phyloP scores from a whole-genome alignment of 2,113 vertebrate species.

The Phycodurus eques region DNA sequence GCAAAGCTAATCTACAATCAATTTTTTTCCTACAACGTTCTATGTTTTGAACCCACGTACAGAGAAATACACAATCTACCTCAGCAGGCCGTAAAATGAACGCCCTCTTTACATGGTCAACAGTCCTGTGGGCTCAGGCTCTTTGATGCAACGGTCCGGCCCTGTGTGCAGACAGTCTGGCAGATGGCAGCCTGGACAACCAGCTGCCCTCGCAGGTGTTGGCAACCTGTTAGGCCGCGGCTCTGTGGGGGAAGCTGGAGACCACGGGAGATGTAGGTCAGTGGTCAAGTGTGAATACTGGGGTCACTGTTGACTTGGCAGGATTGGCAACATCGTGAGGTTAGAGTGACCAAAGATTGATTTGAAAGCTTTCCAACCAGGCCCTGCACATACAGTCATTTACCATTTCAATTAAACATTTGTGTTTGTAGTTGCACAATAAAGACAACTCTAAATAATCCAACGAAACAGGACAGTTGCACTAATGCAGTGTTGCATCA shows the following conservation, averaged over 20 bases:
- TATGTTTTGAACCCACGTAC: constrained; percentile 12
- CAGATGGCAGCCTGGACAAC: constrained; percentile 14
- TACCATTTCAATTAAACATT: no score
- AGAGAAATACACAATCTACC: constrained; percentile 21
- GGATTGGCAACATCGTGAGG: neutral
- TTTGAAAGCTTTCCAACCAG: neutral
- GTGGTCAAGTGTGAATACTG: neutral
- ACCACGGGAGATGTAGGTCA: constrained; percentile 10
- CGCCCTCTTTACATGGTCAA: neutral
- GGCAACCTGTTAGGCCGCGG: constrained; percentile 25
- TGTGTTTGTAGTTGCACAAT: neutral
- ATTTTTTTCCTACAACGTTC: constrained; percentile 5
- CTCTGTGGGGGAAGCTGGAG: neutral
- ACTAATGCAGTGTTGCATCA: neutral
- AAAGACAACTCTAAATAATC: neutral
- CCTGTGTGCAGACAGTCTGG: constrained; percentile 1
- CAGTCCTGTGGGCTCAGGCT: neutral
- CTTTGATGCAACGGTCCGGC: neutral
- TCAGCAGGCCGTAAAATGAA: constrained; percentile 3
- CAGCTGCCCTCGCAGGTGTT: constrained; percentile 30
- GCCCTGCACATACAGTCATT: neutral
- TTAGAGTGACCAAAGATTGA: neutral
- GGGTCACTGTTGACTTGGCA: constrained; percentile 24
- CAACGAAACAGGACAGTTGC: neutral
- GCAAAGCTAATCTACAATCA: neutral